Evolutionary conservation across 2,888 invertebrate genomes (phyloP), one percentile per base, ranked within the genome.

Genomic region (Leptinotarsa tumamoca): DNA sequence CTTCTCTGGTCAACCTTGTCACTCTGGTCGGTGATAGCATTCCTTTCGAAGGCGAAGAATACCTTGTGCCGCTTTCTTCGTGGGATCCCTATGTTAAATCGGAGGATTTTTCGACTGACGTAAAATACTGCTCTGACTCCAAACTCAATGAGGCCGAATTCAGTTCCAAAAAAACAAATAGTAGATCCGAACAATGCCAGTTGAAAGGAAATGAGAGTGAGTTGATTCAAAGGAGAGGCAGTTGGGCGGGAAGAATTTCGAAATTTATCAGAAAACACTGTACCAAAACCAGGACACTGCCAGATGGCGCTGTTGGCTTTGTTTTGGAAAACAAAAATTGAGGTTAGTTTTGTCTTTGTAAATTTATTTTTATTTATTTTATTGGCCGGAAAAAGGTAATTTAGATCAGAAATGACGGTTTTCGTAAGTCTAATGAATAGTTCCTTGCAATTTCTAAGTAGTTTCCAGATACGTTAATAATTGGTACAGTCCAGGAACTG

Each of bases 1-100:
- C 90, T 1, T 92, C 92, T 0, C 89, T 92, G 88, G 89, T 91
- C 0, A 92, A 92, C 85, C 86, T 92, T 74, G 92, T 90, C 10
- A 92, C 92, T 4, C 85, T 92, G 21, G 89, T 92, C 71, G 85
- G 88, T 4, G 83, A 86, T 73, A 84, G 82, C 68, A 71, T 83
- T 14, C 83, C 84, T 23, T 80, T 80, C 27, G 83, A 84, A 74
- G 84, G 88, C 7, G 82, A 85, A 78, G 91, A 91, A 82, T 90
- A 90, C 82, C 85, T 92, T 61, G 85, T 92, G 23, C 91, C 92
- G 0, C 80, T 92, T 43, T 90, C 90, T 14, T 92, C 92, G 15
- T 92, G 92, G 92, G 91, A 91, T 79, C 88, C 88, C 74, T 84
- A 75, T 82, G 84, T 78, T 61, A 85, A 85, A 72, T 74, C 71